Evolutionary conservation across 2,113 vertebrate genomes (phyloP).

Genomic region (Corythaixoides concolor): DNA sequence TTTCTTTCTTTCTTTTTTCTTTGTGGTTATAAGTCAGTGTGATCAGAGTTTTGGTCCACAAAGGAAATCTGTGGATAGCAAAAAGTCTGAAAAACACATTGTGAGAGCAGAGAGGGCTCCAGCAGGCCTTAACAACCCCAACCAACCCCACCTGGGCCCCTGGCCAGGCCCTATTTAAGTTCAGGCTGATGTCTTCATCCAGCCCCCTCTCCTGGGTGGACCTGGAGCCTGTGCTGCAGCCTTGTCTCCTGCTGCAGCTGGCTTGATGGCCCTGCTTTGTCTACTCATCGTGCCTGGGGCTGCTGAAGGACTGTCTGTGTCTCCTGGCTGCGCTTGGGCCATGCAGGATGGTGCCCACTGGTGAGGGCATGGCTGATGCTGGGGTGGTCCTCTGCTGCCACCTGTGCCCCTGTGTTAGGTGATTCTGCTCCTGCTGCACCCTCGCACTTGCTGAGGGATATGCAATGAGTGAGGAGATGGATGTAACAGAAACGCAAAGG

Average conservation of each 20-base stretch:
- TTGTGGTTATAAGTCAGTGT: background rate
- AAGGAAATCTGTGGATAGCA: background rate
- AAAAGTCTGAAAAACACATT: background rate
- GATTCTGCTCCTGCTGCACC: background rate
- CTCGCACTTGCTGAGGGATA: too few species aligned
- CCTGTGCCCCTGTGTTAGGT: too few species aligned
- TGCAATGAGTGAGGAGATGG: background rate
- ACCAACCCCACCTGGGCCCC: background rate
- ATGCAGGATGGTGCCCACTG: rapidly evolving
- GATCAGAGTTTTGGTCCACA: background rate
- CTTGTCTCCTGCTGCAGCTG: rapidly evolving
- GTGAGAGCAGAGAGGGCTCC: background rate
- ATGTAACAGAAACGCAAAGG: background rate
- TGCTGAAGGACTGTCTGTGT: rapidly evolving
- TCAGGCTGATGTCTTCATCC: rapidly evolving
- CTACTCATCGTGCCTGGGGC: rapidly evolving
- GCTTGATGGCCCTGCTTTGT: rapidly evolving
- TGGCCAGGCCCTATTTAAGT: background rate
- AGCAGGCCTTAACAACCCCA: background rate
- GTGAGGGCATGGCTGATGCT: background rate
- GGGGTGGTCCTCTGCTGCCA: background rate
- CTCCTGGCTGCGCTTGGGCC: background rate
- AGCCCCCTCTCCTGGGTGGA: rapidly evolving
- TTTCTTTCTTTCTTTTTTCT: too few species aligned
- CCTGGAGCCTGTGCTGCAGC: rapidly evolving